Evolutionary conservation across 2,888 invertebrate species (phyloP).

Genomic region (Iselma pallidipennis): DNA sequence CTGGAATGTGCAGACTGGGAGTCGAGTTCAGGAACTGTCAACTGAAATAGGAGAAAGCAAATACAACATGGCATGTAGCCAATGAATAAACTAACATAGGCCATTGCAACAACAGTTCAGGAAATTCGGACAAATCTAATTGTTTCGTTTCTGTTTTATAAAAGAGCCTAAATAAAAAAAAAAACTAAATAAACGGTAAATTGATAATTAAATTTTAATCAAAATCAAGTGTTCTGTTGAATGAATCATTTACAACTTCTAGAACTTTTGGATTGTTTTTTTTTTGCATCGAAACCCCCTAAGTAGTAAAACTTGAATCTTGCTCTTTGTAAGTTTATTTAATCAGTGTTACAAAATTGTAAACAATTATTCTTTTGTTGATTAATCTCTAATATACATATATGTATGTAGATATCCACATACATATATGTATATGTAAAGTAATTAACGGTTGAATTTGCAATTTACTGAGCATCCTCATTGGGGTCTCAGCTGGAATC

Average conservation of each 20-base stretch:
- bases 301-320: too few relatives aligned
- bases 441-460: not conserved
- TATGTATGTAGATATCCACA: too few relatives aligned
- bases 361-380: not conserved
- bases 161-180: too few relatives aligned
- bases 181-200: not conserved
- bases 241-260: too few relatives aligned
- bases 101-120: not conserved
- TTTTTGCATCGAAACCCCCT: too few relatives aligned
- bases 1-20: not conserved
- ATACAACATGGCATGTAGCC: not conserved
- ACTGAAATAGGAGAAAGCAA: not conserved
- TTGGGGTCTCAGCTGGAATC: not conserved
- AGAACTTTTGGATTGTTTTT: too few relatives aligned
- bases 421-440: not conserved
- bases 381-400: not conserved
- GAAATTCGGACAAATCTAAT: not conserved
- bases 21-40: too few relatives aligned
- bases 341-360: too few relatives aligned
- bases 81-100: not conserved
- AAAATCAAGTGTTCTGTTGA: not conserved
- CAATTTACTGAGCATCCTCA: not conserved
- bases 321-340: too few relatives aligned
- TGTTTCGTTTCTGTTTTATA: not conserved
- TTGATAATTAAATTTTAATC: not conserved